phyloP scores from a whole-genome alignment of 2,113 vertebrate species.

The Ceyx margarethae region DNA sequence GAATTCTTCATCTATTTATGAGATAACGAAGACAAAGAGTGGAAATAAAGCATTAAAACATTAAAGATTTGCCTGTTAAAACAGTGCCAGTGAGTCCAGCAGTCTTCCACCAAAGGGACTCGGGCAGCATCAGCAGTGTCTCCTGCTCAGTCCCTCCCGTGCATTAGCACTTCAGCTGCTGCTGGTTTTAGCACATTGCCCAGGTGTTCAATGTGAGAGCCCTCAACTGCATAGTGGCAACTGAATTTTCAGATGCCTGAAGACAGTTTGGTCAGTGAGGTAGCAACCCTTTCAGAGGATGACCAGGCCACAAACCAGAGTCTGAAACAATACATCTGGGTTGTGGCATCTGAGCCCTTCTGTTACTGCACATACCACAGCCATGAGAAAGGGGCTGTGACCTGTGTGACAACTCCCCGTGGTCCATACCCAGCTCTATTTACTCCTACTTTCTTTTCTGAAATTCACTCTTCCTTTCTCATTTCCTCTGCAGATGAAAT shows the following conservation, averaged over 20 bases:
- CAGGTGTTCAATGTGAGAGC: not conserved
- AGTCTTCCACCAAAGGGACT: not conserved
- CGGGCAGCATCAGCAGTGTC: not conserved
- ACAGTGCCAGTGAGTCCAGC: not conserved
- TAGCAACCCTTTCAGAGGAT: not conserved
- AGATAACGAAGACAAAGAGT: not conserved
- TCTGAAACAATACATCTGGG: not conserved
- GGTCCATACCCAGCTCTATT: not conserved
- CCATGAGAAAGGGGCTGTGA: not conserved
- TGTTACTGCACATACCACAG: not conserved
- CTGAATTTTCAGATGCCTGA: not conserved
- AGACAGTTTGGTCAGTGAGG: not conserved
- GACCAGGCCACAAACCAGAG: not conserved
- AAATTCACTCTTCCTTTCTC: not conserved
- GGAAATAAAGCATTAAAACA: not conserved
- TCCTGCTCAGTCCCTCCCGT: not conserved
- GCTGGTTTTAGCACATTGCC: not conserved
- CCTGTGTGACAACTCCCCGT: not conserved
- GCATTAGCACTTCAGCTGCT: not conserved
- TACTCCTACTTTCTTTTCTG: not conserved
- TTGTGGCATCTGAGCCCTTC: not conserved
- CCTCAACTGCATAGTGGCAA: not conserved
- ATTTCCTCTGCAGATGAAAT: not conserved
- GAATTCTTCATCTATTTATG: constrained; percentile 28
- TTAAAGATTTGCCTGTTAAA: not conserved